Evolutionary conservation across 1,140 invertebrate genomes (phyloP).

Genomic region (Apis dorsata): DNA sequence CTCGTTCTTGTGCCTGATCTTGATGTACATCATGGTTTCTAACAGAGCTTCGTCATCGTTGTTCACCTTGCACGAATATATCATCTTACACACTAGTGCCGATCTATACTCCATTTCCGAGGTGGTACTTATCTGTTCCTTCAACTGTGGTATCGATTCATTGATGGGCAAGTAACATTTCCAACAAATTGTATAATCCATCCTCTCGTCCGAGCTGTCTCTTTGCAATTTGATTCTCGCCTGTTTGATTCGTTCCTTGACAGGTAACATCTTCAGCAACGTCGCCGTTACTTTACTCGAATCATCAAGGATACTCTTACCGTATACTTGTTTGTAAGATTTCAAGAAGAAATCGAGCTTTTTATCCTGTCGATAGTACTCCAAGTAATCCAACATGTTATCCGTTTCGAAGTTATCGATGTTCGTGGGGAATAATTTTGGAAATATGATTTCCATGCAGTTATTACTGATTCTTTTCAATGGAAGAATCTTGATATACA

Average conservation of each 20-base stretch:
- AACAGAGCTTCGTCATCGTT: constrained; percentile 61
- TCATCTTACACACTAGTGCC: constrained; percentile 57
- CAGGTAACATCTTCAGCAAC: constrained; percentile 61
- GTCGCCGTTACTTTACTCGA: constrained; percentile 36
- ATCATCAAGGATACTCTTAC: constrained; percentile 51
- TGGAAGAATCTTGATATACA: constrained; percentile 55
- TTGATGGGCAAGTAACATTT: constrained; percentile 66
- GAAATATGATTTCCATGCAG: constrained; percentile 63
- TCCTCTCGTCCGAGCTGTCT: fast-evolving
- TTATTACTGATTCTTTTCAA: constrained; percentile 57
- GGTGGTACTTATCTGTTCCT: constrained; percentile 55
- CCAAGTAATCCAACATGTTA: constrained; percentile 50
- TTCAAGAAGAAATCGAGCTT: constrained; percentile 50
- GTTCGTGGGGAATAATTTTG: constrained; percentile 55
- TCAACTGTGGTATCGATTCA: constrained; percentile 65
- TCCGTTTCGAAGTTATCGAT: constrained; percentile 46
- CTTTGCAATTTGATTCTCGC: constrained; percentile 62
- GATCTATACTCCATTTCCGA: constrained; percentile 24
- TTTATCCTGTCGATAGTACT: constrained; percentile 61
- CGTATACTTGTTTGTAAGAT: constrained; percentile 64
- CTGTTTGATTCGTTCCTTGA: constrained; percentile 62
- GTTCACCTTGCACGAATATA: constrained; percentile 71
- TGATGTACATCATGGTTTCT: constrained; percentile 62
- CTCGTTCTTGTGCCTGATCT: constrained; percentile 68
- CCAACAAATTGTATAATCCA: constrained; percentile 53